Conservation (phyloP, 53 echinoderm and acorn worm species). For the Echinarachnius parma region DNA sequence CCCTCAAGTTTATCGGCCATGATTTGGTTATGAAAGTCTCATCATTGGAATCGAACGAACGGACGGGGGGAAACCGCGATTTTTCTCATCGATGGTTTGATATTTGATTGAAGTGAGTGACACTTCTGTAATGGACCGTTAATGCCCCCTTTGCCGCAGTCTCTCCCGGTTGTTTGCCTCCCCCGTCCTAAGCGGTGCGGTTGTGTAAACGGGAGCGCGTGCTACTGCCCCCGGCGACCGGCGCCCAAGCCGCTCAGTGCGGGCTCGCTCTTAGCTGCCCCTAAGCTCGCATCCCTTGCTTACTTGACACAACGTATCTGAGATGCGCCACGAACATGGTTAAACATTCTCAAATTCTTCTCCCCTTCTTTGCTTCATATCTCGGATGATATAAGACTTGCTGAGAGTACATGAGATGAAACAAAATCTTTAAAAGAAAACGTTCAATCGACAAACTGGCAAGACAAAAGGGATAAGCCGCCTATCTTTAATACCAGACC, state of each 20-base stretch:
- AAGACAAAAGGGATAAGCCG: no score
- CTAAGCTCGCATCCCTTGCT: constrained; percentile 15
- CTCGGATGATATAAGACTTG: no score
- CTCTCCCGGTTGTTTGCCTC: constrained; percentile 30
- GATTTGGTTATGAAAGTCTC: constrained; percentile 46
- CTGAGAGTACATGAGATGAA: no score
- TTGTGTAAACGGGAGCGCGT: constrained; percentile 52
- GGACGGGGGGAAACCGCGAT: no score
- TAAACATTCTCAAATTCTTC: constrained; percentile 46
- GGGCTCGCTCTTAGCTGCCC: constrained; percentile 8
- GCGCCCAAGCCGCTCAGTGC: constrained; percentile 37
- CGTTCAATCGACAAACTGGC: no score
- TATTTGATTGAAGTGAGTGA: constrained; percentile 40
- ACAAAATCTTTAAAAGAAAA: no score
- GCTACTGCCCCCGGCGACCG: constrained; percentile 29
- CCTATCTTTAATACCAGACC: no score
- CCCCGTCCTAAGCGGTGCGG: constrained; percentile 12
- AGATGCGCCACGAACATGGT: constrained; percentile 38
- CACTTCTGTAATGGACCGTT: constrained; percentile 51
- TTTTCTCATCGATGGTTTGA: no score
- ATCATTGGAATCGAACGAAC: constrained; percentile 44
- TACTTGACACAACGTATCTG: constrained; percentile 11
- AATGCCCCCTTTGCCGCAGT: constrained; percentile 34
- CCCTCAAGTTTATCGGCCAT: constrained; percentile 30
- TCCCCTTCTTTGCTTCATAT: no score